Evolutionary conservation across 2,113 vertebrate genomes (phyloP).

Genomic region (Limanda limanda): DNA sequence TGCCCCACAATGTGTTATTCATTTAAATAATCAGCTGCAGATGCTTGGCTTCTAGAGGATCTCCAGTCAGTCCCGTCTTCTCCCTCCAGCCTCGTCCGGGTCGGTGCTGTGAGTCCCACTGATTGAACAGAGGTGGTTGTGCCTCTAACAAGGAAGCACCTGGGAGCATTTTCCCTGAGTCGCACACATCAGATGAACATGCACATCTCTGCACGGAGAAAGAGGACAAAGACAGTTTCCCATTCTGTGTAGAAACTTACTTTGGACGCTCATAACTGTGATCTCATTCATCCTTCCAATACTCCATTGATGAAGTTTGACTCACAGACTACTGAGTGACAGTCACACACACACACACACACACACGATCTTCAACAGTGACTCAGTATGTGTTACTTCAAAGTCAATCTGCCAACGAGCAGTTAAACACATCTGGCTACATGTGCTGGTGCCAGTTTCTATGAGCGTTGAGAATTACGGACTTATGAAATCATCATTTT

Average conservation of each 20-base stretch:
- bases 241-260: neutral
- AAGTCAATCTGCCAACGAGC: neutral
- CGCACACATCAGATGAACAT: neutral
- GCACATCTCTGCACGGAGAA: neutral
- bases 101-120: neutral
- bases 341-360: neutral
- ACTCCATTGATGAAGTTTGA: neutral
- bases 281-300: slow-evolving; percentile 5
- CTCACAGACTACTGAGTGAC: neutral
- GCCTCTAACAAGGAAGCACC: neutral
- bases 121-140: neutral
- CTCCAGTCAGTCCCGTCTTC: neutral
- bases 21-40: slow-evolving; percentile 21
- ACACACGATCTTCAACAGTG: neutral
- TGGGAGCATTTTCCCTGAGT: neutral
- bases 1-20: slow-evolving; percentile 6
- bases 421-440: neutral
- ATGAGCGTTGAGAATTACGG: neutral
- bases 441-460: slow-evolving; percentile 19
- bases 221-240: neutral
- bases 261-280: slow-evolving; percentile 3
- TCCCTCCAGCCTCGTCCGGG: neutral
- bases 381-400: neutral
- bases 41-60: neutral
- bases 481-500: neutral